A percentile compares a stretch with the other conserved stretches of the same genome.
These are phyloP conservation scores for Antechinus stuartii DNA, from an alignment of 2,113 vertebrate species.

Conservation along the genomic window DNA sequence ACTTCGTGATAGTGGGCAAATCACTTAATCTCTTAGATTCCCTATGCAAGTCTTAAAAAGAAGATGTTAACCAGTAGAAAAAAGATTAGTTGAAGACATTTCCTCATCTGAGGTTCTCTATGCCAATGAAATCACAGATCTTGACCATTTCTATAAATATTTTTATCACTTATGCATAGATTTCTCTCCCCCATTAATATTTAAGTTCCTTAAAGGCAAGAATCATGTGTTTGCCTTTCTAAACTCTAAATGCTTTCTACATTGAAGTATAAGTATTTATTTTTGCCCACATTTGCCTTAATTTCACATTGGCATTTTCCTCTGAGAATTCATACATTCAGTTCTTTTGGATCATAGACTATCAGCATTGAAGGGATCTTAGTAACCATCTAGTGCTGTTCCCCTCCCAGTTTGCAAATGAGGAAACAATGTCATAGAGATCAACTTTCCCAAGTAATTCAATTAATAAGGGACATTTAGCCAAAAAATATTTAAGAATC, in stretches of 20 bases:
- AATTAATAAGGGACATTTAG: background rate
- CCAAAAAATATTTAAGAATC: background rate
- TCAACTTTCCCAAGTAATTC: background rate
- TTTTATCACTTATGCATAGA: background rate
- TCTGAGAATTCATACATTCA: background rate
- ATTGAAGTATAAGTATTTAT: background rate
- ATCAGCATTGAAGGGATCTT: background rate
- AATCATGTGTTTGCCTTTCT: background rate
- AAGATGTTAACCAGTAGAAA: background rate
- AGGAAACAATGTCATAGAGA: background rate
- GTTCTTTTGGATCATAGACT: background rate
- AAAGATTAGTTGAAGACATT: background rate
- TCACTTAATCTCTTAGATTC: background rate
- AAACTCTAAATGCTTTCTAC: background rate
- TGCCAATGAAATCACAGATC: background rate
- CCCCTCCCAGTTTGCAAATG: background rate
- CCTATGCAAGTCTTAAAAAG: background rate
- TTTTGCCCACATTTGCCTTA: background rate
- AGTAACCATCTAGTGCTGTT: background rate
- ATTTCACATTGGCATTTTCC: background rate
- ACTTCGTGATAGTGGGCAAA: background rate
- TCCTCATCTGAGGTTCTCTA: background rate
- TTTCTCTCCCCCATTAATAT: background rate
- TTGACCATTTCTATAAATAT: background rate
- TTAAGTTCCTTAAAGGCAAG: background rate